These are phyloP conservation scores for Mya arenaria DNA, from an alignment of 1,140 invertebrate species.

Conservation along the genomic window DNA sequence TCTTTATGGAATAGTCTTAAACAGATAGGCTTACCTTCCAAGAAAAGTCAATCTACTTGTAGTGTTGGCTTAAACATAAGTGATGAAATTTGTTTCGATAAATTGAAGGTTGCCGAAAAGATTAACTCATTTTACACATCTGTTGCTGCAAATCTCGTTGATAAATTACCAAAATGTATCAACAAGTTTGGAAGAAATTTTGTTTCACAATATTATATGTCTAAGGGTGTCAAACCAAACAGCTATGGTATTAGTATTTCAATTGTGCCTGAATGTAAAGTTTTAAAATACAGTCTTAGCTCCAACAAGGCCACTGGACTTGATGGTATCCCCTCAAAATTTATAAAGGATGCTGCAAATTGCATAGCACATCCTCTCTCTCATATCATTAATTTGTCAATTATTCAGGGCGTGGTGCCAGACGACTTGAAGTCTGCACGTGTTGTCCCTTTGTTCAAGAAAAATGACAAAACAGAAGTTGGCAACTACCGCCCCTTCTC, in stretches of 20 bases:
- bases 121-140: constrained; percentile 31
- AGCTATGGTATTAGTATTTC: constrained; percentile 38
- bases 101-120: constrained; percentile 21
- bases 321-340: constrained; percentile 31
- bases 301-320: constrained; percentile 31
- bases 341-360: constrained; percentile 22
- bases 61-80: constrained; percentile 28
- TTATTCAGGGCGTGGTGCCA: background rate
- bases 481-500: constrained; percentile 38
- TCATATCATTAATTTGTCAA: constrained; percentile 36
- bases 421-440: constrained; percentile 7
- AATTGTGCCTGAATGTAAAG: constrained; percentile 13
- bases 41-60: constrained; percentile 8
- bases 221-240: constrained; percentile 19
- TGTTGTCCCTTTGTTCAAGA: constrained; percentile 12
- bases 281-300: constrained; percentile 29
- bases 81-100: constrained; percentile 34
- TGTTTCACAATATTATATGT: constrained; percentile 11
- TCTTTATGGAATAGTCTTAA: constrained; percentile 38
- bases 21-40: constrained; percentile 27
- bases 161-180: constrained; percentile 9
- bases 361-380: constrained; percentile 15
- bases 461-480: constrained; percentile 24
- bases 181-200: constrained; percentile 33
- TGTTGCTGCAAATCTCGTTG: constrained; percentile 23